Evolutionary conservation across 1,140 invertebrate genomes (phyloP).

Genomic region (Brachionus koreanus): DNA sequence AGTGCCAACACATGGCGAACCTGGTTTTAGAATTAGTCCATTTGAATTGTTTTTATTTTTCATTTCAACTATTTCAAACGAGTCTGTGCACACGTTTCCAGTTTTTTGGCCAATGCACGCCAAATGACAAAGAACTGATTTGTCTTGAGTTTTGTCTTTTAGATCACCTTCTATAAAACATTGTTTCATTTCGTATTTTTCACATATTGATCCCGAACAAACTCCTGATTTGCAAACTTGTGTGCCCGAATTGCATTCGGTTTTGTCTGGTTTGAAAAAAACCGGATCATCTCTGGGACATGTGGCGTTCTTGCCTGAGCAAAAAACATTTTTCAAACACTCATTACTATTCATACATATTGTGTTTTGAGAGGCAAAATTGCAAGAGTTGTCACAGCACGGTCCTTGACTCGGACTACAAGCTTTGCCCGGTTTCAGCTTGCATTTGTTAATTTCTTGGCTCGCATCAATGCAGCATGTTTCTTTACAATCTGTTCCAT

Average conservation of each 20-base stretch:
- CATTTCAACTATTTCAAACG: conserved; percentile 41
- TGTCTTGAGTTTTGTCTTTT: conserved; percentile 49
- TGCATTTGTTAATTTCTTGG: conserved; percentile 61
- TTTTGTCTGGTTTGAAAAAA: conserved; percentile 71
- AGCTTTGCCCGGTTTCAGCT: conserved; percentile 75
- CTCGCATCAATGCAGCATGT: conserved; percentile 74
- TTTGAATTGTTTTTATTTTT: background rate
- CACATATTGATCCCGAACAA: conserved; percentile 89
- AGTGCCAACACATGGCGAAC: conserved; percentile 95
- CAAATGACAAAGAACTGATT: conserved; percentile 84
- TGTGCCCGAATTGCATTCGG: conserved; percentile 60
- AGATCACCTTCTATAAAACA: conserved; percentile 84
- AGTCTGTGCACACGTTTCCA: background rate
- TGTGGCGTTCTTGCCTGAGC: conserved; percentile 54
- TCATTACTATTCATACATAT: conserved; percentile 80
- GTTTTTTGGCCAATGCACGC: conserved; percentile 67
- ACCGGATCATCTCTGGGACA: conserved; percentile 71
- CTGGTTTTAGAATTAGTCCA: conserved; percentile 59
- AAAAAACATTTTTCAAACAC: conserved; percentile 66
- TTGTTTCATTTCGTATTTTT: conserved; percentile 85
- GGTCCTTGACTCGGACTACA: conserved; percentile 87
- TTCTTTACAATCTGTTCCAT: conserved; percentile 78
- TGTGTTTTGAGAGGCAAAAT: conserved; percentile 65
- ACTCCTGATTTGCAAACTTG: conserved; percentile 75
- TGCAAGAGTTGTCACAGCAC: conserved; percentile 79